phyloP scores from a whole-genome alignment of 2,888 invertebrate genomes.

The Perdita meconis region DNA sequence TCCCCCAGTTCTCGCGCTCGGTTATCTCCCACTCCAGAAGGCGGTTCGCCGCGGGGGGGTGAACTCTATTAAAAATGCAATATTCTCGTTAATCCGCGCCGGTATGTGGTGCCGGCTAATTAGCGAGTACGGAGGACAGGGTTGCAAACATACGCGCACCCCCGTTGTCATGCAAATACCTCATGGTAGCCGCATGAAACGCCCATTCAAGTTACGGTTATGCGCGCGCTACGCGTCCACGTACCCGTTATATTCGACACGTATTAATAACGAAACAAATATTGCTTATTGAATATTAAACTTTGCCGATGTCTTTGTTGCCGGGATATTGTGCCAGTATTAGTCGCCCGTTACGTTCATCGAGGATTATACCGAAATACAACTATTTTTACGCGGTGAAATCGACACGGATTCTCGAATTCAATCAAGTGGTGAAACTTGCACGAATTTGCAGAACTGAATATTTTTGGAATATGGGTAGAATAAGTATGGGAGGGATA shows the following conservation, averaged over 20 bases:
- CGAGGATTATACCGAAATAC: background rate
- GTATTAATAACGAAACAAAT: constrained; percentile 55
- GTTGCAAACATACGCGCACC: constrained; percentile 69
- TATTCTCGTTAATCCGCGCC: constrained; percentile 80
- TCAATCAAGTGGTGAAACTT: background rate
- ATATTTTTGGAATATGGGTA: no score
- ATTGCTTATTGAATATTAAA: constrained; percentile 59
- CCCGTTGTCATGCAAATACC: constrained; percentile 81
- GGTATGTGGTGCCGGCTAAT: constrained; percentile 81
- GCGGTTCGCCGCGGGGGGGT: constrained; percentile 60
- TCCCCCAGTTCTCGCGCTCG: constrained; percentile 1
- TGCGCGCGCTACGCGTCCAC: constrained; percentile 15
- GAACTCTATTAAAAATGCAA: constrained; percentile 82
- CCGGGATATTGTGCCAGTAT: background rate
- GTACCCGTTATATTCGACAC: constrained; percentile 35
- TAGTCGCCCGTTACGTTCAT: background rate
- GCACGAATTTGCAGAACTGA: no score
- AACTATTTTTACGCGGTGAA: background rate
- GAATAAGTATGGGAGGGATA: no score
- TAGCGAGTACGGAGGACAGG: constrained; percentile 73
- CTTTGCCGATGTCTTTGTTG: constrained; percentile 16
- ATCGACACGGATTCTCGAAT: background rate
- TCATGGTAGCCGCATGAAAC: constrained; percentile 64
- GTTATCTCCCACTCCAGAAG: constrained; percentile 4
- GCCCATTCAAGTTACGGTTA: constrained; percentile 47